These are phyloP conservation scores for Leptinotarsa tumamoca DNA, from an alignment of 2,888 invertebrate species.

Conservation along the genomic window DNA sequence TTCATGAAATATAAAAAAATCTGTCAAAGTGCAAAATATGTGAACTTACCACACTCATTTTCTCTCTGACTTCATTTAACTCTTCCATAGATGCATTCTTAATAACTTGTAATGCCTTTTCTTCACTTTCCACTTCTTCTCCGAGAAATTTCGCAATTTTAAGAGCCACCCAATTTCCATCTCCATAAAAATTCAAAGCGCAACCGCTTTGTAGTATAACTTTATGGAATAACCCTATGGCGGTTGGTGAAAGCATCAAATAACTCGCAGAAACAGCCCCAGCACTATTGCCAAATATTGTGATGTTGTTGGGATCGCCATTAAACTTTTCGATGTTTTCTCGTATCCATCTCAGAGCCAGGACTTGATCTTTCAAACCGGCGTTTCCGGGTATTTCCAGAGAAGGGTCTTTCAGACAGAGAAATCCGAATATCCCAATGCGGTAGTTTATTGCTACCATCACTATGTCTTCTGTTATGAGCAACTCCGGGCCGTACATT, in stretches of 20 bases:
- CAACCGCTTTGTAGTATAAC: conserved; percentile 54
- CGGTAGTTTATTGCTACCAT: conserved; percentile 67
- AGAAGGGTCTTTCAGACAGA: conserved; percentile 65
- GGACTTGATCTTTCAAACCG: conserved; percentile 68
- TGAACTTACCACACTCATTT: conserved; percentile 39
- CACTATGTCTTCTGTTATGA: conserved; percentile 67
- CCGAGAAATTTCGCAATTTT: conserved; percentile 44
- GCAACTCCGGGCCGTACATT: conserved; percentile 64
- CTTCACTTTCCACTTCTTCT: conserved; percentile 58
- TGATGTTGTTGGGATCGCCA: conserved; percentile 68
- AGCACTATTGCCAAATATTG: conserved; percentile 69
- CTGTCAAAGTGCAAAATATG: no score
- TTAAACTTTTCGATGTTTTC: conserved; percentile 67
- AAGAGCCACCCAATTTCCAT: conserved; percentile 40
- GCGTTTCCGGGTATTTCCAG: conserved; percentile 68
- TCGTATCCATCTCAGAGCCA: conserved; percentile 68
- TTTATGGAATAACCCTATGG: conserved; percentile 19
- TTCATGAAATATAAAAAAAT: no score
- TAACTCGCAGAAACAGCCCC: conserved; percentile 54
- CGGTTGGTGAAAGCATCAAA: conserved; percentile 1
- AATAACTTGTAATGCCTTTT: conserved; percentile 62
- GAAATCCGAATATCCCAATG: conserved; percentile 67
- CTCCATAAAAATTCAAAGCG: conserved; percentile 47
- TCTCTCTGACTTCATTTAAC: conserved; percentile 40
- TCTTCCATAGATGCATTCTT: conserved; percentile 58